A percentile compares a stretch with the other conserved stretches of the same genome.
Conservation (phyloP, 2,888 invertebrate species). For the Malachius bipustulatus region DNA sequence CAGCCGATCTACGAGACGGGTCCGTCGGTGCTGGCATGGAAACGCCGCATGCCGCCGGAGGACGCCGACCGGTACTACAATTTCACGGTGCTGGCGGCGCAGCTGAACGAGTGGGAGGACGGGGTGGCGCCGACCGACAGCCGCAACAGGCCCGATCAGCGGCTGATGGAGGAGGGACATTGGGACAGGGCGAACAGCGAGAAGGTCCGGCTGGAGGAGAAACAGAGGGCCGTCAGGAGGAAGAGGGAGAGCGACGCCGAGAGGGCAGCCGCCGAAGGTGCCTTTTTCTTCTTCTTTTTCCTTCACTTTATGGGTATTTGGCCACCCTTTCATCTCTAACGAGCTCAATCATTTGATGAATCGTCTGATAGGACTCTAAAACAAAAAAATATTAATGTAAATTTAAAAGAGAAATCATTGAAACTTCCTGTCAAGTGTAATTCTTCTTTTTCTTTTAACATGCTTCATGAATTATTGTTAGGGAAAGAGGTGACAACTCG, state of each 20-base stretch:
- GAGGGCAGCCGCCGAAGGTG: conserved; percentile 47
- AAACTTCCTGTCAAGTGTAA: too few relatives aligned
- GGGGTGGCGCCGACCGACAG: conserved; percentile 91
- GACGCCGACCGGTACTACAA: conserved; percentile 74
- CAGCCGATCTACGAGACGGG: conserved; percentile 92
- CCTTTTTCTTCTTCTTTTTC: too few relatives aligned
- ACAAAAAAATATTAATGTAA: too few relatives aligned
- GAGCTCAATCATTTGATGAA: too few relatives aligned
- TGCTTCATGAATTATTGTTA: too few relatives aligned
- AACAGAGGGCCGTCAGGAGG: conserved; percentile 75
- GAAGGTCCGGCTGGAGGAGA: conserved; percentile 84
- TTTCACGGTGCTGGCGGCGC: conserved; percentile 90
- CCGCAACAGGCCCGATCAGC: conserved; percentile 79
- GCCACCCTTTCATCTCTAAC: too few relatives aligned
- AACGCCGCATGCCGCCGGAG: conserved; percentile 59
- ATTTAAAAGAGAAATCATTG: too few relatives aligned
- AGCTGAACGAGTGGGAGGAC: conserved; percentile 89
- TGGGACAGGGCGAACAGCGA: conserved; percentile 88
- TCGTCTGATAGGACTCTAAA: too few relatives aligned
- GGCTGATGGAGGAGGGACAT: conserved; percentile 88
- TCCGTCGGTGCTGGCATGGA: conserved; percentile 76
- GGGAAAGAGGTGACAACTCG: too few relatives aligned
- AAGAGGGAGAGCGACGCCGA: conserved; percentile 71
- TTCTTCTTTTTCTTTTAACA: too few relatives aligned
- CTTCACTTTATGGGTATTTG: too few relatives aligned